Base-by-base conservation (phyloP, 2,113 vertebrate species). In the Orientallactaga bullata region DNA sequence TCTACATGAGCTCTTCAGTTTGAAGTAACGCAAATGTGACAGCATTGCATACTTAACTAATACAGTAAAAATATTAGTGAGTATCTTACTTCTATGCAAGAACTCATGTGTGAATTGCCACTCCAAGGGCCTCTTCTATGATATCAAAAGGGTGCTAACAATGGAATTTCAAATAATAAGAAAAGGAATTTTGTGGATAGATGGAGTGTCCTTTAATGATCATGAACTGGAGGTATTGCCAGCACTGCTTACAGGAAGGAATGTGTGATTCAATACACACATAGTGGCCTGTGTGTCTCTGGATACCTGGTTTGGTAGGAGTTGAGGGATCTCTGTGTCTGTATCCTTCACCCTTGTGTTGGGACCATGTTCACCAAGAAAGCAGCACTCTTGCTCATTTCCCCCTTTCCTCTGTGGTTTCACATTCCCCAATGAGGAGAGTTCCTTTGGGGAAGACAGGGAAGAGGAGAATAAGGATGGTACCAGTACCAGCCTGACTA, bases 121-220 rank as follows among this genome's bases (percentile, higher is more conserved):
- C 9, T 42, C 17, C 1, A 63, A 74, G 10, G 0, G 0, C 5
- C 2, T 63, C 21, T 26, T 30, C 68, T 71, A 7, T 35, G 5
- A 20, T 47, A 2, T 32, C 39, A 72, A 28, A 84, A 84, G 72
- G 61, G 2, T 68, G 80, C 18, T n/a, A 88, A 89, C 86, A 18
- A 39, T 77, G 66, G 61, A 32, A 94, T 88, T 94, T 91, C 61
- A 28, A 93, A 92, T 89, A 91, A 7, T 84, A 47, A 85, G 82
- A 51, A 86, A 83, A 90, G 71, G 74, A n/a, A 7, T 88, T n/a
- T 88, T 93, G 30, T 6, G 0, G 65, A 26, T 35, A n/a, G 0
- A 63, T 23, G 2, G 15, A 17, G 1, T 51, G 24, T 51, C 63
- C 72, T 85, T 90, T 35, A 18, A 58, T 86, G 60, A 90, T 6